phyloP scores from a whole-genome alignment of 2,888 invertebrate genomes.

The Thyatira batis region DNA sequence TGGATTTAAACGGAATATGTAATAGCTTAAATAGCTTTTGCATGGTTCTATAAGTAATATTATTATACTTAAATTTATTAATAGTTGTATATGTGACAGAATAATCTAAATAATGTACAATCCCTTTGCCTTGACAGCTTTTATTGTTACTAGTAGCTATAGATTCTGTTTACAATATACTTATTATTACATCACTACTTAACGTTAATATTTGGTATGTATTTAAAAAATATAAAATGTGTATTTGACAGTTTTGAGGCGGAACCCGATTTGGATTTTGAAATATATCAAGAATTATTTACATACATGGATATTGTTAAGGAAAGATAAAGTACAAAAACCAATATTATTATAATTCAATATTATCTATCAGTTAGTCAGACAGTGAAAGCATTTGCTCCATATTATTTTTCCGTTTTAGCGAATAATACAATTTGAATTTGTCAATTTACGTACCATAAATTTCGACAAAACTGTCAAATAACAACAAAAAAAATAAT shows the following conservation, averaged over 20 bases:
- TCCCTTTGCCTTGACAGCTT: constrained; percentile 60
- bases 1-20: constrained; percentile 33
- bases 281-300: too few species aligned
- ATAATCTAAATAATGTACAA: constrained; percentile 46
- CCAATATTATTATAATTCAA: too few species aligned
- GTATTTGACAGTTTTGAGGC: background rate
- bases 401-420: too few species aligned
- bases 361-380: too few species aligned
- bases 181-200: constrained; percentile 12
- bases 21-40: constrained; percentile 49
- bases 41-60: constrained; percentile 28
- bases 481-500: background rate
- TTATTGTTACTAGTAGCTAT: constrained; percentile 34
- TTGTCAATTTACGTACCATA: too few species aligned
- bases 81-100: constrained; percentile 31
- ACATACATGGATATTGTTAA: too few species aligned
- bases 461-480: background rate
- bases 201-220: background rate
- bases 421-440: too few species aligned
- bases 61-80: constrained; percentile 16
- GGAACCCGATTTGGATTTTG: too few species aligned
- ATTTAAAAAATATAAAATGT: background rate
- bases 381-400: too few species aligned
- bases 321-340: too few species aligned
- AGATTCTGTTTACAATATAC: constrained; percentile 17